Evolutionary conservation across 30 jellyfish, hydroid and myxozoan species (phyloP), one percentile per base, ranked within the genome.

Genomic region (Hydractinia echinata): DNA sequence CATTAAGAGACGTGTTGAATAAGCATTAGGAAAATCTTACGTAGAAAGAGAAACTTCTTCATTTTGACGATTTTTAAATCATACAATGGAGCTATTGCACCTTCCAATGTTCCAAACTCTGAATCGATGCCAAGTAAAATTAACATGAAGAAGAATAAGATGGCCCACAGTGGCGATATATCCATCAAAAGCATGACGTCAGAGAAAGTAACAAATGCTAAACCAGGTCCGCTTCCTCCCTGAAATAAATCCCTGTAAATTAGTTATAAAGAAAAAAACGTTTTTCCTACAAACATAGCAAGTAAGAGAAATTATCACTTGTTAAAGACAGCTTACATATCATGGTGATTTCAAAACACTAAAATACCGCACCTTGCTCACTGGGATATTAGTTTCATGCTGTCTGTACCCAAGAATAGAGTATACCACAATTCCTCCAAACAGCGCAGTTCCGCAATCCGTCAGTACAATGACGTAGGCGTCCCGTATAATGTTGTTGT

Each of bases 101-200:
- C 97, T 81, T 89, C 97, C 68, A 89, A 89, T 0, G 95, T 89
- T 21, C 97, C 97, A 67, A 89, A 89, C 76, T 89, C 97, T 4
- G 97, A 89, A 76, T 84, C 97, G 69, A 89, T 89, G 10, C 97
- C 97, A 67, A 89, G 95, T 53, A 89, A 61, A 8, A 89, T 84
- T 60, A 89, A 64, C 97, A 89, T 89, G 84, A 89, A 73, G 79
- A 89, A 89, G 91, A 89, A 89, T 73, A 89, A 83, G 48, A 89
- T 84, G 55, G 97, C 95, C 97, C 97, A 89, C 9, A 89, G 66
- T n/a, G 97, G 97, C 6, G 97, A 89, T n/a, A 89, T 91, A 74
- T 89, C 97, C 97, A 89, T 89, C 81, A 89, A 78, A 70, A 89
- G 72, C 13, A 89, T 84, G 77, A 93, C 97, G 64, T 89, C 97